Conservation (phyloP, 2,113 vertebrate genomes). For the Caranx ignobilis region DNA sequence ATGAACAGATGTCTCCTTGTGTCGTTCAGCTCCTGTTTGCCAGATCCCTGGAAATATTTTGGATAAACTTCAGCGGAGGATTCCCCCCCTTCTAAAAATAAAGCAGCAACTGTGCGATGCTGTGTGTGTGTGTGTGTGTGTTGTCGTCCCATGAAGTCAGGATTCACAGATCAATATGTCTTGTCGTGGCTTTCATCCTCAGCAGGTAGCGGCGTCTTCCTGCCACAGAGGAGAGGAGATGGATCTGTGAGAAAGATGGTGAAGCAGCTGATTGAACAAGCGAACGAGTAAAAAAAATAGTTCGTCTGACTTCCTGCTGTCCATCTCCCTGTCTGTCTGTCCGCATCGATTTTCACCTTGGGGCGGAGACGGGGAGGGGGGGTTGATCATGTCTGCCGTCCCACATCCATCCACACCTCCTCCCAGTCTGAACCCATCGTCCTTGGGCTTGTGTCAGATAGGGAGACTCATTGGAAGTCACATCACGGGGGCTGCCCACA, state of each 20-base stretch:
- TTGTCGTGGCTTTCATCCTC: constrained; percentile 23
- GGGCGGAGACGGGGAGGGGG: neutral
- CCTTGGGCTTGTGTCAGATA: constrained; percentile 43
- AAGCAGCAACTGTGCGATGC: neutral
- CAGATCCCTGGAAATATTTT: neutral
- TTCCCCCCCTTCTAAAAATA: constrained; percentile 39
- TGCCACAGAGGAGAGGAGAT: constrained; percentile 9
- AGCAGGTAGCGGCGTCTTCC: neutral
- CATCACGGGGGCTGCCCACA: constrained; percentile 49
- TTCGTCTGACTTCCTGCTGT: constrained; percentile 21
- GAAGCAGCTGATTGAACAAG: constrained; percentile 25
- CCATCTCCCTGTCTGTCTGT: constrained; percentile 7
- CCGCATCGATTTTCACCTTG: constrained; percentile 38
- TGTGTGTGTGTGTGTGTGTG: neutral
- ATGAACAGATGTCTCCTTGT: constrained; percentile 58
- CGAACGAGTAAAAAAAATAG: constrained; percentile 33
- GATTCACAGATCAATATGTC: constrained; percentile 48
- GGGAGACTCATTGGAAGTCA: constrained; percentile 65
- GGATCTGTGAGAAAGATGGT: constrained; percentile 27
- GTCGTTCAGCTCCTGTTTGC: constrained; percentile 39
- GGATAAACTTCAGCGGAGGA: constrained; percentile 38
- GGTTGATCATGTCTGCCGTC: constrained; percentile 15
- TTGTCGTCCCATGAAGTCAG: constrained; percentile 20
- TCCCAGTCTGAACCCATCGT: neutral
- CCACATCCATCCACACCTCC: constrained; percentile 47